Conservation (phyloP, 2,113 vertebrate species). For the Noturus placidus region DNA sequence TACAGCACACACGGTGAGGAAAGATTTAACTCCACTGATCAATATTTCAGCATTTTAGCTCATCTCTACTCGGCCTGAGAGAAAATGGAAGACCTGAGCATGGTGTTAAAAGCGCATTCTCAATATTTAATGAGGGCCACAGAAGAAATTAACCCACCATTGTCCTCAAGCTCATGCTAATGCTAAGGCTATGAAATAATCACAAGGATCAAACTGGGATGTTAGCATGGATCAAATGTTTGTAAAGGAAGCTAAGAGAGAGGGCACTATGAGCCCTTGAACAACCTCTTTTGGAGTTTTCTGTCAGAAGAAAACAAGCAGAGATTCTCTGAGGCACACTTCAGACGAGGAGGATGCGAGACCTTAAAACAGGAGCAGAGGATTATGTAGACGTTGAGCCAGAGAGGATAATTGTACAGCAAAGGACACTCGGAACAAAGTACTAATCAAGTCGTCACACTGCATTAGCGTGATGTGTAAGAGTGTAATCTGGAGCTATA, state of each 20-base stretch:
- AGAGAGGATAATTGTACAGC: slow-evolving; percentile 32
- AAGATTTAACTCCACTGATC: slow-evolving; percentile 72
- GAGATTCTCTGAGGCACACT: background rate
- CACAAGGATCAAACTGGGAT: slow-evolving; percentile 75
- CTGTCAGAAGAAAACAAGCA: background rate
- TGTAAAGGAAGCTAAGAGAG: slow-evolving; percentile 76
- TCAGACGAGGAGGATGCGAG: background rate
- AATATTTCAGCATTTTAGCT: slow-evolving; percentile 71
- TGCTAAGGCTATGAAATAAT: slow-evolving; percentile 68
- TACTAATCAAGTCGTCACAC: slow-evolving; percentile 43
- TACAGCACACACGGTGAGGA: slow-evolving; percentile 63
- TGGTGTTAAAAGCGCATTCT: slow-evolving; percentile 79
- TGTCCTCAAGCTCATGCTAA: slow-evolving; percentile 68
- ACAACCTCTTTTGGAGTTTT: background rate
- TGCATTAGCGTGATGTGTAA: slow-evolving; percentile 50
- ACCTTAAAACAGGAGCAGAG: slow-evolving; percentile 19
- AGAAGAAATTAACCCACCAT: slow-evolving; percentile 62
- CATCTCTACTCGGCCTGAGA: slow-evolving; percentile 57
- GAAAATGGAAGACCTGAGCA: slow-evolving; percentile 69
- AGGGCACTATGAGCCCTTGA: background rate
- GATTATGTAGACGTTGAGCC: slow-evolving; percentile 15
- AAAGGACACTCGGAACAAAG: slow-evolving; percentile 38
- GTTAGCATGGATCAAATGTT: slow-evolving; percentile 76
- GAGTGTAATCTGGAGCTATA: slow-evolving; percentile 42
- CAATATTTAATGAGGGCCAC: slow-evolving; percentile 66